phyloP scores from a whole-genome alignment of 2,888 invertebrate species.

The Vannuccia rotundouncinata region DNA sequence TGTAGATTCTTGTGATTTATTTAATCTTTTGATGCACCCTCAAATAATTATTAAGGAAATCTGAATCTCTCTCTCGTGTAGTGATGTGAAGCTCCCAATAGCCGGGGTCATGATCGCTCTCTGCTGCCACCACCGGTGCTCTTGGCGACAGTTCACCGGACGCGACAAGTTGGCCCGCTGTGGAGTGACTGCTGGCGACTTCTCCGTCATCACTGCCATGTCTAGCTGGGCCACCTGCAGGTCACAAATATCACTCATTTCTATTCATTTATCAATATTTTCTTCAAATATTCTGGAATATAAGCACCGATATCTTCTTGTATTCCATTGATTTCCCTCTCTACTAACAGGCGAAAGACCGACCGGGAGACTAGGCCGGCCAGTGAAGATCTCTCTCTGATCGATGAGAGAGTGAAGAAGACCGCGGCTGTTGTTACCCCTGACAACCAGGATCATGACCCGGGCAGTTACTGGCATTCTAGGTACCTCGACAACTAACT shows the following conservation, averaged over 20 bases:
- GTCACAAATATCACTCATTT: neutral
- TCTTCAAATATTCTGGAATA: too few species aligned
- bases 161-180: constrained; percentile 60
- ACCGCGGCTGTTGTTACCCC: neutral
- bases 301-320: neutral
- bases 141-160: constrained; percentile 67
- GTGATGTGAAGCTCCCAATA: neutral
- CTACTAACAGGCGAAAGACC: neutral
- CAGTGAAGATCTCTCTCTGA: neutral
- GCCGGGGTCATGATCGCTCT: constrained; percentile 66
- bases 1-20: neutral
- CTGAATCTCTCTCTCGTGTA: neutral
- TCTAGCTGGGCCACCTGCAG: constrained; percentile 83
- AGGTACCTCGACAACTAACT: neutral
- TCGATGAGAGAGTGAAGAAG: neutral
- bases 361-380: neutral
- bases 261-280: too few species aligned
- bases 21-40: neutral
- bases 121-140: constrained; percentile 82
- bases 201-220: constrained; percentile 70
- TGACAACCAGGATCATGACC: neutral
- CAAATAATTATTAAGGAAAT: too few species aligned
- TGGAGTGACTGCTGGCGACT: constrained; percentile 61
- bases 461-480: neutral
- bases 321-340: neutral